phyloP scores from a whole-genome alignment of 2,113 vertebrate species.

The Buteo buteo region DNA sequence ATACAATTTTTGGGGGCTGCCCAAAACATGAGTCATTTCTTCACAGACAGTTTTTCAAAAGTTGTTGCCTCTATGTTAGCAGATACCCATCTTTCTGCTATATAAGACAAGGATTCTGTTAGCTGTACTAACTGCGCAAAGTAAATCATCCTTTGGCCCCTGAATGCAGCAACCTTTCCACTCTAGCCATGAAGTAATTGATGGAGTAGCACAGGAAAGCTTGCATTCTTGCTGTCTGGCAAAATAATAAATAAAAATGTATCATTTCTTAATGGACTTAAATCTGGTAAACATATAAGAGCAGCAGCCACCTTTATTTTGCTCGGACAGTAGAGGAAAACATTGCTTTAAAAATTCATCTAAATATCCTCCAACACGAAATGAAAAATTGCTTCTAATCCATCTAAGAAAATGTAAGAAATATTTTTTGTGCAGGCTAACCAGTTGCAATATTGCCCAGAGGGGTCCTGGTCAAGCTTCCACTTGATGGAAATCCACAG shows the following conservation, averaged over 20 bases:
- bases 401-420: neutral
- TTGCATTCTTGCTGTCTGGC: conserved; percentile 25
- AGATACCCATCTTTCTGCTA: neutral
- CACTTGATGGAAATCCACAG: neutral
- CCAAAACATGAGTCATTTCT: neutral
- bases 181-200: conserved; percentile 29
- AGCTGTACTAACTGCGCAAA: neutral
- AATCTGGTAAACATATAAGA: conserved; percentile 39
- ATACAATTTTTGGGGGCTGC: neutral
- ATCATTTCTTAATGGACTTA: conserved; percentile 51
- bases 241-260: conserved; percentile 41
- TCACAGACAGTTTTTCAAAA: conserved; percentile 17
- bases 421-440: neutral
- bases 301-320: neutral
- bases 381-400: neutral
- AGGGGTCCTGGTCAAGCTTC: neutral
- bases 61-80: neutral
- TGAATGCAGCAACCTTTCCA: neutral
- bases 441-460: neutral
- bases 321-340: neutral
- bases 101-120: neutral
- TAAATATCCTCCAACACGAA: neutral
- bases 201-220: conserved; percentile 25
- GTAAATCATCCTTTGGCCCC: conserved; percentile 16
- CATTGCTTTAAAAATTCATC: conserved; percentile 6